These are phyloP conservation scores for Fopius arisanus DNA, from an alignment of 1,140 invertebrate species.

Conservation along the genomic window DNA sequence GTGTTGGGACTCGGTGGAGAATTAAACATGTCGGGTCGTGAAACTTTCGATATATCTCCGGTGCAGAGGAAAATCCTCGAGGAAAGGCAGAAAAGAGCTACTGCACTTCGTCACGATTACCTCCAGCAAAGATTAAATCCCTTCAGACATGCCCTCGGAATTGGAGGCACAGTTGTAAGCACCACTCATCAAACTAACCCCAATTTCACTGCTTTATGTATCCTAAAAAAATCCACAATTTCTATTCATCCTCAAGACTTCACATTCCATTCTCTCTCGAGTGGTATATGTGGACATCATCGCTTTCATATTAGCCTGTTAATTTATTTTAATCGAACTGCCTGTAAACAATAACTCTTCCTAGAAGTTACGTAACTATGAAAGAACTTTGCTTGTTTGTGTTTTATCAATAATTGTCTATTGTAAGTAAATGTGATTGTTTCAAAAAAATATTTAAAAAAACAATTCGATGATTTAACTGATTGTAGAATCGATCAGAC, in stretches of 20 bases:
- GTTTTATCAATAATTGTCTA: no score
- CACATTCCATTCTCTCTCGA: no score
- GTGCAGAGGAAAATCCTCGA: slow-evolving; percentile 60
- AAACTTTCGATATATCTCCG: slow-evolving; percentile 41
- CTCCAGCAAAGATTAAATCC: slow-evolving; percentile 76
- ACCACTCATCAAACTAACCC: slow-evolving; percentile 24
- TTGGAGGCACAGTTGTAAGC: slow-evolving; percentile 70
- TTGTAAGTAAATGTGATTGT: no score
- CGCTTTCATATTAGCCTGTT: slow-evolving; percentile 23
- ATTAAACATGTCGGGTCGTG: slow-evolving; percentile 34
- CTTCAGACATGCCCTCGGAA: slow-evolving; percentile 62
- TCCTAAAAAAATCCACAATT: background rate
- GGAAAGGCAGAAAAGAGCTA: slow-evolving; percentile 67
- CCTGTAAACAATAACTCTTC: no score
- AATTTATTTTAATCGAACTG: no score
- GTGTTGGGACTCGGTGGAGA: no score
- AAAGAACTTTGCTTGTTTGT: no score
- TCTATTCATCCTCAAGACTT: background rate
- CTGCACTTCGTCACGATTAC: slow-evolving; percentile 71
- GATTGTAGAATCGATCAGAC: no score
- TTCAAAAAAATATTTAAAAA: no score
- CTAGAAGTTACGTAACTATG: no score
- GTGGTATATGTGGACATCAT: no score
- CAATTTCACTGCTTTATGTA: background rate
- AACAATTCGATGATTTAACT: no score